These are phyloP conservation scores for Coleophora flavipennella DNA, from an alignment of 2,888 invertebrate species.

Conservation along the genomic window DNA sequence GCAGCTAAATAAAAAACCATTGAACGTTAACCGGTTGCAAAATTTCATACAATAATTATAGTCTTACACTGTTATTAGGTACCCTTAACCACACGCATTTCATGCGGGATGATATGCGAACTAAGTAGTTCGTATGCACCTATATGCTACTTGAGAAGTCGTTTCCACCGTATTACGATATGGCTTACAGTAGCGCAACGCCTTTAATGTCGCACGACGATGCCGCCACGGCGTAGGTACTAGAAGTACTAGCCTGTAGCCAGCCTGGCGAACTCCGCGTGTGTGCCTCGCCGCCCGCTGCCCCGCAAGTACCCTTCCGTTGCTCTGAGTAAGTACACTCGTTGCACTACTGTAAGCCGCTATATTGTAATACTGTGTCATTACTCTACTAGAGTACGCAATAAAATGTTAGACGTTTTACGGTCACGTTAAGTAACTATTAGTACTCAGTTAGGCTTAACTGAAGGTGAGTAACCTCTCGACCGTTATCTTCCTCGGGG, in stretches of 20 bases:
- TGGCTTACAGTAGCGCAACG: too few species aligned
- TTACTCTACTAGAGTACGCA: constrained; percentile 11
- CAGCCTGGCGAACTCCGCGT: too few species aligned
- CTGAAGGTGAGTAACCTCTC: constrained; percentile 31
- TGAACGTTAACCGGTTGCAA: constrained; percentile 7
- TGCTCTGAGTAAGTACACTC: too few species aligned
- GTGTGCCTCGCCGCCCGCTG: too few species aligned
- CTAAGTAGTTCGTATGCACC: constrained; percentile 39
- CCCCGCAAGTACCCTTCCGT: too few species aligned
- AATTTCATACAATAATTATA: constrained; percentile 17
- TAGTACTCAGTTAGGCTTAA: constrained; percentile 39
- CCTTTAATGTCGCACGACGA: too few species aligned
- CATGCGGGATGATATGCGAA: constrained; percentile 15
- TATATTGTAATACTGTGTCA: too few species aligned
- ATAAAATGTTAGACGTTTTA: constrained; percentile 20
- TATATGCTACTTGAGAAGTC: constrained; percentile 49
- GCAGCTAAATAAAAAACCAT: too few species aligned
- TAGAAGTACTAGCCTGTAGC: too few species aligned
- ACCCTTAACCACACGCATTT: constrained; percentile 8
- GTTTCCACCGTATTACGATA: too few species aligned
- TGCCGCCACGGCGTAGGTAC: too few species aligned
- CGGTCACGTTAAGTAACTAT: constrained; percentile 38
- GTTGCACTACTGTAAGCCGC: too few species aligned
- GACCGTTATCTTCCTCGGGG: constrained; percentile 46
- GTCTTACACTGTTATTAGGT: constrained; percentile 19